Percentiles rank a stretch among this genome's conserved stretches.
Conservation (phyloP, 2,113 vertebrate genomes). For the Mustela lutreola region DNA sequence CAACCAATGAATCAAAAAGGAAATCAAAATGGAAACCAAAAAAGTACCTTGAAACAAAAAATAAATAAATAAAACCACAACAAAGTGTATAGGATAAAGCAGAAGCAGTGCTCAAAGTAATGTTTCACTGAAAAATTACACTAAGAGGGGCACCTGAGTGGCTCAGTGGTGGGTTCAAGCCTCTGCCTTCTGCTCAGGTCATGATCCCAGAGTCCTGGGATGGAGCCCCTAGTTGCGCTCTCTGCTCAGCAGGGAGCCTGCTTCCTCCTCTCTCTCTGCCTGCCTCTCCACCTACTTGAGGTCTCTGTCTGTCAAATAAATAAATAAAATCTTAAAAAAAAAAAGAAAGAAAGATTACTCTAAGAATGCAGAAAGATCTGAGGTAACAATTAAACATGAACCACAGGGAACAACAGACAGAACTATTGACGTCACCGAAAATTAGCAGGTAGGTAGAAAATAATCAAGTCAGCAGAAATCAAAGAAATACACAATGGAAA, state of each 20-base stretch:
- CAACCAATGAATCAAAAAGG: neutral
- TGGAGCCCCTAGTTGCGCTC: fast-evolving
- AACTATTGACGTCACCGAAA: neutral
- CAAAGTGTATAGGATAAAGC: neutral
- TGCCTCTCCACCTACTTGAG: too few species aligned
- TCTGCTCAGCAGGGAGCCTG: too few species aligned
- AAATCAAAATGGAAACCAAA: neutral
- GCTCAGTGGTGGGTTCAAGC: too few species aligned
- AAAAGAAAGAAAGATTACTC: neutral
- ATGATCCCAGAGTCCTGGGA: too few species aligned
- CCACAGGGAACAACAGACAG: neutral
- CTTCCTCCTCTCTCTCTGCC: too few species aligned
- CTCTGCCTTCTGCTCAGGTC: too few species aligned
- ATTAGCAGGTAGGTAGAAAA: neutral
- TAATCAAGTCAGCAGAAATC: neutral
- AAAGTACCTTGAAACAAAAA: neutral
- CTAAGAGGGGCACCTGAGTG: neutral
- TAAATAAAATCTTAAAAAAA: too few species aligned
- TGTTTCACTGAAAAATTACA: neutral
- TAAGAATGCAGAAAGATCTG: neutral
- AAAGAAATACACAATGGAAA: neutral
- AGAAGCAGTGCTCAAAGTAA: neutral
- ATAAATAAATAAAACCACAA: neutral
- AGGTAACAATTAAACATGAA: neutral
- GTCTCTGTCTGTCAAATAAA: too few species aligned